Conservation (phyloP, 2,797 vertebrate genomes). For the Macropus fuliginosus region DNA sequence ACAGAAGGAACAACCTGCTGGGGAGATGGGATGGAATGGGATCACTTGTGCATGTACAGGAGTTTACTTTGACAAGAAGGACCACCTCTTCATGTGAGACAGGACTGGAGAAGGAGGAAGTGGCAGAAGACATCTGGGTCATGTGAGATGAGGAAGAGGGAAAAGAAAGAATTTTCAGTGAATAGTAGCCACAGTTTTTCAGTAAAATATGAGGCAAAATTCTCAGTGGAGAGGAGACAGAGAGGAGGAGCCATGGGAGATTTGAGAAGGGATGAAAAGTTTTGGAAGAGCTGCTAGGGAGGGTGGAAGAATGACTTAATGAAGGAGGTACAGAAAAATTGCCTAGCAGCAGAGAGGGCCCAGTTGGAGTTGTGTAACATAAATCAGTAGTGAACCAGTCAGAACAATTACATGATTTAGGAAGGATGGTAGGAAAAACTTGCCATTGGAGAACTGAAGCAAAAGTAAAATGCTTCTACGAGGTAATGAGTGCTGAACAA, state of each 20-base stretch:
- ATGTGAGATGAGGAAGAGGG: not conserved
- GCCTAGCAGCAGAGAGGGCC: not conserved
- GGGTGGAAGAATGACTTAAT: not conserved
- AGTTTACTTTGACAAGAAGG: not conserved
- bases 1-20: not conserved
- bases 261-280: not conserved
- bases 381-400: not conserved
- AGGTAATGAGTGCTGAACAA: not conserved
- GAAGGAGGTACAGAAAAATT: not conserved
- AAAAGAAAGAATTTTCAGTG: not conserved
- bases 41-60: not conserved
- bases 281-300: not conserved
- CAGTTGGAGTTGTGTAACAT: not conserved
- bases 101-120: not conserved
- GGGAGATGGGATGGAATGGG: not conserved
- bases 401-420: not conserved
- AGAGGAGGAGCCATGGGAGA: not conserved
- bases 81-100: not conserved
- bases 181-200: not conserved
- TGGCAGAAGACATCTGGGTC: not conserved
- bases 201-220: not conserved
- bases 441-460: not conserved
- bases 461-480: not conserved
- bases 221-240: not conserved
- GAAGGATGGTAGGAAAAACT: not conserved